These are phyloP conservation scores for Seira sanloemensis DNA, from an alignment of 2,888 invertebrate species.

Conservation along the genomic window DNA sequence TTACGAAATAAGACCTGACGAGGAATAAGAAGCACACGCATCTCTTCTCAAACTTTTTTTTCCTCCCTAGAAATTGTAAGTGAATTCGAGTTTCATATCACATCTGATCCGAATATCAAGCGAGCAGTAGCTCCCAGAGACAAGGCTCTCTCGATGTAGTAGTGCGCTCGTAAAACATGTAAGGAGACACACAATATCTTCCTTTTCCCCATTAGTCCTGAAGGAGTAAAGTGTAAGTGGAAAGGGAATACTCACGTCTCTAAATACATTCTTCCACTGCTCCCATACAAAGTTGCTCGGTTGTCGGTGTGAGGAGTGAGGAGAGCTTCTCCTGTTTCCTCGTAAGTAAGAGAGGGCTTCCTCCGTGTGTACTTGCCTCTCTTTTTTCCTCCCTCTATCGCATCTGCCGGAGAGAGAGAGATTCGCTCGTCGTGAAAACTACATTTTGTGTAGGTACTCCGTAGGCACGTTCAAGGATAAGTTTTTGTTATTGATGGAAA, in stretches of 20 bases:
- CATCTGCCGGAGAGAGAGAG: constrained; percentile 14
- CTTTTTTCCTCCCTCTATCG: not conserved
- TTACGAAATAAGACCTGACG: not conserved
- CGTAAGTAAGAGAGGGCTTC: not conserved
- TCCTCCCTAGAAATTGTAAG: constrained; percentile 58
- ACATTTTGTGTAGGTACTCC: not conserved
- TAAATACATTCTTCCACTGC: not conserved
- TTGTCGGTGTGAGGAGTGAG: too few relatives aligned
- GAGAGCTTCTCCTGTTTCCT: not conserved
- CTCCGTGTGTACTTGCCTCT: not conserved
- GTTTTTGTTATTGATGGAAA: constrained; percentile 24
- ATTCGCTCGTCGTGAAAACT: not conserved
- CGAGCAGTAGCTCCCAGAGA: not conserved
- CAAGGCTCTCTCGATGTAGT: not conserved
- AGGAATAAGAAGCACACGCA: constrained; percentile 35
- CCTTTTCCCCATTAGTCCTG: not conserved
- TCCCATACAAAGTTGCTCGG: not conserved
- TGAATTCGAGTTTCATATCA: constrained; percentile 39
- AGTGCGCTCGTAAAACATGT: constrained; percentile 2
- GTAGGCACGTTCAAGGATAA: not conserved
- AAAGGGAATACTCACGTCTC: not conserved
- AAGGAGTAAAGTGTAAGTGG: constrained; percentile 3
- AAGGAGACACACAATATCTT: not conserved
- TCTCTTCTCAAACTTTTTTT: constrained; percentile 44
- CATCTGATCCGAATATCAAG: constrained; percentile 20